A percentile compares a stretch with the other conserved stretches of the same genome.
Evolutionary conservation across 2,797 vertebrate species (phyloP).

Genomic region (Gallinago solitaria): DNA sequence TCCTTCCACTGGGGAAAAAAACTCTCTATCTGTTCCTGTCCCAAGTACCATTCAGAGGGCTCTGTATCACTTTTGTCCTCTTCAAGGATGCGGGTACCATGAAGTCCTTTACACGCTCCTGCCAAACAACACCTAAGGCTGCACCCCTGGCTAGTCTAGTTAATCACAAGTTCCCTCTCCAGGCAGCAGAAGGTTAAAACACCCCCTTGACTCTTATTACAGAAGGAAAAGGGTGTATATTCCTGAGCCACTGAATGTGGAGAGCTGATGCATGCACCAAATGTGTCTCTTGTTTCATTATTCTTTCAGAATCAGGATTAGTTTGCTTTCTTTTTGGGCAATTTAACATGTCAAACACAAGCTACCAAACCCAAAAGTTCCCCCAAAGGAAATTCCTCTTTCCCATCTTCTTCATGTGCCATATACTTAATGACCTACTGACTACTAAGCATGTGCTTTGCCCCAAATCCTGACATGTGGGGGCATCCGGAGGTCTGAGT

Average conservation of each 20-base stretch:
- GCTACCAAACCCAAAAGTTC: not conserved
- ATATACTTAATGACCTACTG: not conserved
- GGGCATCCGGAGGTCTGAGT: not conserved
- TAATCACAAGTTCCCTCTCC: slow-evolving; percentile 64
- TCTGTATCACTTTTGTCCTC: not conserved
- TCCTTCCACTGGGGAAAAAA: not conserved
- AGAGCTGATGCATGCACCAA: not conserved
- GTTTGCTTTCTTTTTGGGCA: slow-evolving; percentile 14
- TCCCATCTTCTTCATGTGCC: not conserved
- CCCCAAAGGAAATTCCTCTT: slow-evolving; percentile 9
- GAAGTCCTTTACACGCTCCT: rapidly evolving
- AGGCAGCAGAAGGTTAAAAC: slow-evolving; percentile 60
- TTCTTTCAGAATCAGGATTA: slow-evolving; percentile 8
- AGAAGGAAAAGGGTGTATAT: not conserved
- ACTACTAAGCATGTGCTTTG: not conserved
- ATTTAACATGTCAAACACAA: slow-evolving; percentile 23
- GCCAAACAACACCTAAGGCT: not conserved
- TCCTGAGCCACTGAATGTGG: not conserved
- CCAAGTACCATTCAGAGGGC: not conserved
- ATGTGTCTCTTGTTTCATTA: not conserved
- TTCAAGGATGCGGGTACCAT: not conserved
- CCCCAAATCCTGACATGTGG: rapidly evolving
- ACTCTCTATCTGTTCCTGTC: not conserved
- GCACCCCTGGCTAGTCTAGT: not conserved
- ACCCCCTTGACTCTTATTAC: slow-evolving; percentile 15